Base-by-base conservation (phyloP, 2,888 invertebrate genomes). In the Agrochola litura region DNA sequence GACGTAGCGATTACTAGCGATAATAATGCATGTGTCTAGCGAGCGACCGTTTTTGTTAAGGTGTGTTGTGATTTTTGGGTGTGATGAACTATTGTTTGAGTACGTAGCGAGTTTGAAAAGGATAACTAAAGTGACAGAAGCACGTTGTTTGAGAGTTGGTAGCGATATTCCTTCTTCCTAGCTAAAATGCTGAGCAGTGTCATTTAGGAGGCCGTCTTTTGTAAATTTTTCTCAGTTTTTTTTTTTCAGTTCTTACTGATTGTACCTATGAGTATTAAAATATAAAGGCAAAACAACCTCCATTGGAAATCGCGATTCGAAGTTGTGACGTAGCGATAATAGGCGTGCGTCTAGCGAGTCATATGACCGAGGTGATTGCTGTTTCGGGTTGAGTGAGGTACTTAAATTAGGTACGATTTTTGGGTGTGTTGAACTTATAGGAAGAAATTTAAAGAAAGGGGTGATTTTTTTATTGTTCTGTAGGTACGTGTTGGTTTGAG, bases 1-100 rank as follows among this genome's bases (percentile, higher is more conserved):
- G 88, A 88, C 84, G 84, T 79, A 58, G 84, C 70, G 8, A 75
- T 46, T 37, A n/a, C 52, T 41, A 10, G 54, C 56, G 46, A 73
- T 74, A 68, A 52, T 72, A 49, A 49, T 46, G 14, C 63, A 43
- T 65, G 68, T 41, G 56, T 82, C 77, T 83, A 77, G 77, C 61
- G 25, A 41, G 37, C 43, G 73, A 30, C 8, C 12, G 30, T 56
- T 75, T 69, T 75, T 30, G 54, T 56, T 6, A n/a, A 74, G 54
- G 74, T 56, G 52, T 54, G 73, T 25, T 52, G n/a, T 41, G n/a
- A 25, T 73, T 72, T 52, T 37, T 16, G 54, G 22, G 73, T 30
- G 25, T 73, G 30, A 73, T 56, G 54, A 73, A 73, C 73, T 73
- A 43, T 73, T 73, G n/a, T 54, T 43, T 43, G 8, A 52, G 22